These are phyloP conservation scores for Phrynocephalus versicolor DNA, from an alignment of 2,113 vertebrate genomes.

Conservation along the genomic window DNA sequence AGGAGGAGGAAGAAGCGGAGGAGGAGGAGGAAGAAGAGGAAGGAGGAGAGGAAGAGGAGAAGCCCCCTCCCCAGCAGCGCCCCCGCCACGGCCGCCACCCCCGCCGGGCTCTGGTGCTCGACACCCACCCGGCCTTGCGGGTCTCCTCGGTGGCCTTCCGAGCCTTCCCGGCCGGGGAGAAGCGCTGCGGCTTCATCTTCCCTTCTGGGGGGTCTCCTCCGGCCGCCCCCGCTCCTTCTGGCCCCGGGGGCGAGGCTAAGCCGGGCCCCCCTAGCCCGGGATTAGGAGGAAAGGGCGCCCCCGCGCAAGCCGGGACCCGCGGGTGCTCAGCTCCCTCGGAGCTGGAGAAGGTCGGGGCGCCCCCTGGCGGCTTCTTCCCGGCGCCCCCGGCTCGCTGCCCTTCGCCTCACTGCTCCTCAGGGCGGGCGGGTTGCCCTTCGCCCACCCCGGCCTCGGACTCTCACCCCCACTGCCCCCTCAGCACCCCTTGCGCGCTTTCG, in stretches of 20 bases:
- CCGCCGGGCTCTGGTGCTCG: conserved; percentile 76
- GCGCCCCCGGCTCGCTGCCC: neutral
- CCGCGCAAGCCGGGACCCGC: too few species aligned
- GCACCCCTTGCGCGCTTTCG: conserved; percentile 20
- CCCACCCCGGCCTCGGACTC: conserved; percentile 35
- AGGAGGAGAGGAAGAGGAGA: neutral
- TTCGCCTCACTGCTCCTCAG: neutral
- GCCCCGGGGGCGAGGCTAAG: neutral
- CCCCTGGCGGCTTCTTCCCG: too few species aligned
- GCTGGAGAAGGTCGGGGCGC: too few species aligned
- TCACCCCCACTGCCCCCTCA: conserved; percentile 30
- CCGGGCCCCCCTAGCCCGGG: neutral
- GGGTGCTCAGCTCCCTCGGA: too few species aligned
- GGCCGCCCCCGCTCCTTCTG: neutral
- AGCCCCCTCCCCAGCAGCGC: too few species aligned
- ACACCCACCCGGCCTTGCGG: conserved; percentile 85
- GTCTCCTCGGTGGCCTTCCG: conserved; percentile 83
- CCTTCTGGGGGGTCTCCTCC: neutral
- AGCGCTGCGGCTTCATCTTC: conserved; percentile 4
- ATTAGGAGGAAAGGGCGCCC: too few species aligned
- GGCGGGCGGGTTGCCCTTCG: conserved; percentile 22
- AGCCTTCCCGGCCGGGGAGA: conserved; percentile 37
- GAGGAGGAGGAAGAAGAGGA: neutral
- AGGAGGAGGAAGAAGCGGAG: neutral
- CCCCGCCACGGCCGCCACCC: conserved; percentile 17